phyloP scores from a whole-genome alignment of 2,797 vertebrate genomes.

The Melanitta fusca region DNA sequence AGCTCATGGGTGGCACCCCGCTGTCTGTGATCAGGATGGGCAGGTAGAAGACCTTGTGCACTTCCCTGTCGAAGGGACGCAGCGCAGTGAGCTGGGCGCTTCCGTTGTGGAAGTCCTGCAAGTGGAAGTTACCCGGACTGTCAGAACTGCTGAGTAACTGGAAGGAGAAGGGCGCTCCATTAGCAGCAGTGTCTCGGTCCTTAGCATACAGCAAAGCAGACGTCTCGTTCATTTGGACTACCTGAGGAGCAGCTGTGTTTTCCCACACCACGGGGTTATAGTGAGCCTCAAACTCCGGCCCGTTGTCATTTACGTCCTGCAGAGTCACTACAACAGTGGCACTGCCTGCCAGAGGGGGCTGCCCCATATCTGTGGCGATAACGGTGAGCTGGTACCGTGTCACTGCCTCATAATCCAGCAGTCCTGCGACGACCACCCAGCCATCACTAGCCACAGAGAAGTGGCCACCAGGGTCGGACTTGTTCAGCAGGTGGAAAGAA shows the following conservation, averaged over 20 bases:
- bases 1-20: conserved; percentile 87
- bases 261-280: conserved; percentile 91
- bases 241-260: conserved; percentile 84
- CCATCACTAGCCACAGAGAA: conserved; percentile 87
- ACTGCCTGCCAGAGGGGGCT: conserved; percentile 84
- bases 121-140: conserved; percentile 80
- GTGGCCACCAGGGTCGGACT: conserved; percentile 84
- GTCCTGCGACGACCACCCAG: conserved; percentile 82
- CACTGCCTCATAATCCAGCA: conserved; percentile 86
- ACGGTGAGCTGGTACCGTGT: conserved; percentile 86
- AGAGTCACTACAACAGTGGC: conserved; percentile 85
- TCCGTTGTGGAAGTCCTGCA: conserved; percentile 87
- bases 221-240: conserved; percentile 85
- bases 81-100: conserved; percentile 85
- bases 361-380: conserved; percentile 85
- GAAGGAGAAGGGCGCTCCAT: conserved; percentile 87
- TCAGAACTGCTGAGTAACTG: conserved; percentile 79
- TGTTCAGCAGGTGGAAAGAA: conserved; percentile 82
- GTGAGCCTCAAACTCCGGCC: conserved; percentile 86
- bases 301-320: conserved; percentile 90
- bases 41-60: conserved; percentile 85
- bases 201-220: conserved; percentile 84
- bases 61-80: conserved; percentile 87
- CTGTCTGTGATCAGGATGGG: conserved; percentile 89
- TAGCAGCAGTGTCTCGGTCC: conserved; percentile 84